Base-by-base conservation (phyloP, 2,888 invertebrate species). In the Drosophila mulleri region DNA sequence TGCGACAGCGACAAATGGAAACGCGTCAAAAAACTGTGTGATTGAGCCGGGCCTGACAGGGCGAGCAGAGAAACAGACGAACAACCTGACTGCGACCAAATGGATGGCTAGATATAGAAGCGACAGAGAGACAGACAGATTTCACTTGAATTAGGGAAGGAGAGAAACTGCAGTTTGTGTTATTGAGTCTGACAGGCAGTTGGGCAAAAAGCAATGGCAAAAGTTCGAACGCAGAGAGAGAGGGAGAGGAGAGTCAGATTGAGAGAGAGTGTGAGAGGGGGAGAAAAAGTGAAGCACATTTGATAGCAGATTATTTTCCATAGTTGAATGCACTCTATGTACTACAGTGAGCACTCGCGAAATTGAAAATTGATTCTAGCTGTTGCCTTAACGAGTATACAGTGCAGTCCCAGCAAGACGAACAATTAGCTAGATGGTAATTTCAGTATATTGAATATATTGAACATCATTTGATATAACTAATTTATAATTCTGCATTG, bases 121-220 rank as follows among this genome's bases (percentile, higher is more conserved):
- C n/a, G 52, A 32, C 58, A 67, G 44, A 14, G 0, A 41, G 39
- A 29, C 41, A 41, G 39, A 26, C 39, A 39, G 11, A 37, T 52
- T 20, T 52, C 35, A 14, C 35, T 52, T 14, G 35, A 9, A 39
- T 29, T 26, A 63, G n/a, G n/a, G 18, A n/a, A 50, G 44, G 18
- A 42, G 53, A 42, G 59, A 29, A 37, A 44, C 18, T 52, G 59
- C 61, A 64, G 65, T 64, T 88, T 50, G 14, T 53, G 69, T 74
- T 71, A 74, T 85, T 80, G 67, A 68, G 62, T 61, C 47, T 88
- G 83, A 79, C 88, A 85, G 84, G 42, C 65, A 29, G 26, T 39
- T 78, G 4, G 23, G 39, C 48, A 37, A 35, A 57, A 45, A 12
- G 44, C 35, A 35, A 29, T 39, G 59, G 47, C 9, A 48, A 66